Base-by-base conservation (phyloP, 2,113 vertebrate species). In the Erinaceus europaeus region DNA sequence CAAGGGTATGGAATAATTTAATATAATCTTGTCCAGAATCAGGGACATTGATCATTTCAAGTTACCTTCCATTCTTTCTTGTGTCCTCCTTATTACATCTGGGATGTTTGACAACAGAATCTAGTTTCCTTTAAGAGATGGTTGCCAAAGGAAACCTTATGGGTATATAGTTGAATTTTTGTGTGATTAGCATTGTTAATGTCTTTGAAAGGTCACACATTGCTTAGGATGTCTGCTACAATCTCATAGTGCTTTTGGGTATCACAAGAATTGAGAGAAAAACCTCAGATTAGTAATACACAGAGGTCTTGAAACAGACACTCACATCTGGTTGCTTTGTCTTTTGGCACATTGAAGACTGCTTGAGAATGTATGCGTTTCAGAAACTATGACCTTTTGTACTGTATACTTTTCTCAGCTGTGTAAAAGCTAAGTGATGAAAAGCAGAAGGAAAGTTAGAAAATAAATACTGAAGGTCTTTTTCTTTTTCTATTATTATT, bases 391-490 rank as follows among this genome's bases (percentile, higher is more conserved):
- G 67, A 73, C 52, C 36, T 20, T 72, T 81, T 92, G 57, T 77
- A 46, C 46, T 65, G n/a, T 44, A 12, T 6, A 57, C 34, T 80
- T 89, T 40, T 64, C 53, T 90, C 82, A 74, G 64, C 62, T 74
- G 46, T 48, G n/a, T 86, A 68, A 86, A 89, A 75, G 44, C 12
- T 23, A 87, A 87, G 18, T 77, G 27, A 72, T 76, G 57, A 84
- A 77, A 77, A 92, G 40, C 34, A 74, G 57, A 80, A 89, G 59
- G 50, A 69, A 89, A 89, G 84, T 91, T 87, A 77, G 84, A 91
- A 94, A 89, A 77, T 55, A 72, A 84, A 74, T 81, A 64, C 69
- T 72, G 25, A 67, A 44, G 29, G 10, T 68, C 84, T 78, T 34
- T 88, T 84, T 83, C 27, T 65, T 83, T n/a, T 50, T 50, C 17